These are phyloP conservation scores for Homarus gammarus DNA, from an alignment of 2,888 invertebrate species.

Conservation along the genomic window DNA sequence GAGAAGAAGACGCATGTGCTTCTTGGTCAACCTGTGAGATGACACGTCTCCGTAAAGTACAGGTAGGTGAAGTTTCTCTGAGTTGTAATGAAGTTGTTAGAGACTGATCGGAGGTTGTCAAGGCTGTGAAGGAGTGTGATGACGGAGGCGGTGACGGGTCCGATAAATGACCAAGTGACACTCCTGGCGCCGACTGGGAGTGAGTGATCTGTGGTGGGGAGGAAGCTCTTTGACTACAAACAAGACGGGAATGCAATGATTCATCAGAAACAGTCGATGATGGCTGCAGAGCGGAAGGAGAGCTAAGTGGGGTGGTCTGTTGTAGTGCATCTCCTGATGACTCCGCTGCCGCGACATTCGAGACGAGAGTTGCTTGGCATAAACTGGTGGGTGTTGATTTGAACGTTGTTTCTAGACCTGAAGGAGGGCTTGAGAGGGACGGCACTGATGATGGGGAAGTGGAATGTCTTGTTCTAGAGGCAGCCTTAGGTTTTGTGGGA, in stretches of 20 bases:
- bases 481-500: neutral
- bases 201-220: neutral
- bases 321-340: no score
- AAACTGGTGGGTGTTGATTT: neutral
- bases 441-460: constrained; percentile 24
- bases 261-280: neutral
- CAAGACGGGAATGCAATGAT: neutral
- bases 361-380: constrained; percentile 1
- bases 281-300: neutral
- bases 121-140: constrained; percentile 2
- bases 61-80: neutral
- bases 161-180: neutral
- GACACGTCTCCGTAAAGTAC: neutral
- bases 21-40: neutral
- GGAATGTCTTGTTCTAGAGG: constrained; percentile 39
- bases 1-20: neutral
- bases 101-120: neutral
- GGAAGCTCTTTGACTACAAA: neutral
- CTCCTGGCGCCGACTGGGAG: constrained; percentile 12
- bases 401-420: neutral
- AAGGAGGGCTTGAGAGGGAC: neutral
- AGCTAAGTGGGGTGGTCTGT: neutral
- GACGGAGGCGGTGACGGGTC: neutral
- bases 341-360: no score
- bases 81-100: neutral